phyloP scores from a whole-genome alignment of 2,113 vertebrate species.

The Sisor rabdophorus region DNA sequence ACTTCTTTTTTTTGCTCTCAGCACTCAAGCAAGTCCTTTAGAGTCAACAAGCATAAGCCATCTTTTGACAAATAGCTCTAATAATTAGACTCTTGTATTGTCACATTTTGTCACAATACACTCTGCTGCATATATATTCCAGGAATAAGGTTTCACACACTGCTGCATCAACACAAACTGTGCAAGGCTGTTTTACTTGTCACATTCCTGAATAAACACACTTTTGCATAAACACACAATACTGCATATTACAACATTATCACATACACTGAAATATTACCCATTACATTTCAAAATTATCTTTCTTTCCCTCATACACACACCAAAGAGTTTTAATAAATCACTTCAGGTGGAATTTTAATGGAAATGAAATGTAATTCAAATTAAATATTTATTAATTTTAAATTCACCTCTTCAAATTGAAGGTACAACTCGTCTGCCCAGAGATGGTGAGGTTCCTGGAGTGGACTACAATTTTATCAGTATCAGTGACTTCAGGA shows the following conservation, averaged over 20 bases:
- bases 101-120: background rate
- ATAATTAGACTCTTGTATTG: background rate
- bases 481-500: slow-evolving; percentile 89
- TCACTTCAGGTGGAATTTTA: background rate
- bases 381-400: background rate
- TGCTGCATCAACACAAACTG: background rate
- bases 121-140: background rate
- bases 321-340: background rate
- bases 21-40: background rate
- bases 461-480: slow-evolving; percentile 99
- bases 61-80: background rate
- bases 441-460: slow-evolving; percentile 93
- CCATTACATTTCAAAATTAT: no score
- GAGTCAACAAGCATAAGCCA: background rate
- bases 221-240: background rate
- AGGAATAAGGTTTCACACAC: background rate
- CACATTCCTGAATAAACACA: background rate
- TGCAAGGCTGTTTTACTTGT: no score
- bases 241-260: background rate
- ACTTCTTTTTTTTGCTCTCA: background rate
- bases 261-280: background rate
- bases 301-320: background rate
- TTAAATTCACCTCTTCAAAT: slow-evolving; percentile 3
- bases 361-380: background rate
- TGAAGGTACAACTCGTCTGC: slow-evolving; percentile 93